Conservation (phyloP, 2,113 vertebrate genomes). For the Chauna torquata region DNA sequence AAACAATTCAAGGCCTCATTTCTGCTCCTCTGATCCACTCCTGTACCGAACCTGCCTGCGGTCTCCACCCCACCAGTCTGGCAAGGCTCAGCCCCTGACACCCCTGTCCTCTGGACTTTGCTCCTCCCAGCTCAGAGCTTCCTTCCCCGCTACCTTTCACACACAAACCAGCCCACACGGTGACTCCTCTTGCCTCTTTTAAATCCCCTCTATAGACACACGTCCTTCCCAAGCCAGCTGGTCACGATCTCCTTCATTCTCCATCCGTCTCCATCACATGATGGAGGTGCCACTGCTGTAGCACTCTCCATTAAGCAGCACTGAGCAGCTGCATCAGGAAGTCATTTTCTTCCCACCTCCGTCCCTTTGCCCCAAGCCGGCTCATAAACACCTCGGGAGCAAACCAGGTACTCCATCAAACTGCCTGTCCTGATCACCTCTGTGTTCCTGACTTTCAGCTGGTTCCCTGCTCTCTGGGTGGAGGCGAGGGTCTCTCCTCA, state of each 20-base stretch:
- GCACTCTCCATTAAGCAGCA: not conserved
- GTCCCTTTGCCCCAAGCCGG: not conserved
- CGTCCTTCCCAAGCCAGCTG: rapidly evolving
- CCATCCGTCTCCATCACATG: not conserved
- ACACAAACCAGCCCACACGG: not conserved
- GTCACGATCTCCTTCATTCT: not conserved
- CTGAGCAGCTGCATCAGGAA: not conserved
- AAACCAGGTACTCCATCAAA: not conserved
- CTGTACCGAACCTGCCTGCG: no score
- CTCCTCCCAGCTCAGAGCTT: not conserved
- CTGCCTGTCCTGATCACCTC: not conserved
- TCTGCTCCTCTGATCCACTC: not conserved
- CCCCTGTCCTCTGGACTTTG: not conserved
- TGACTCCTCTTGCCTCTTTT: not conserved
- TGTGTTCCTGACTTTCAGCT: not conserved
- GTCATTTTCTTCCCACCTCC: not conserved
- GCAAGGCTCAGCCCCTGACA: not conserved
- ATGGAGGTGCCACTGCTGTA: not conserved
- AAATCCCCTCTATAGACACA: not conserved
- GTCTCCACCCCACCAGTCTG: not conserved
- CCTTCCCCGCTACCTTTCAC: not conserved
- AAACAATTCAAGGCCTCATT: not conserved
- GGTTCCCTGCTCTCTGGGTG: not conserved
- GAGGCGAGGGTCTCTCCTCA: not conserved
- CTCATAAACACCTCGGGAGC: not conserved